Evolutionary conservation across 2,113 vertebrate species (phyloP).

Genomic region (Phalacrocorax pelagicus): DNA sequence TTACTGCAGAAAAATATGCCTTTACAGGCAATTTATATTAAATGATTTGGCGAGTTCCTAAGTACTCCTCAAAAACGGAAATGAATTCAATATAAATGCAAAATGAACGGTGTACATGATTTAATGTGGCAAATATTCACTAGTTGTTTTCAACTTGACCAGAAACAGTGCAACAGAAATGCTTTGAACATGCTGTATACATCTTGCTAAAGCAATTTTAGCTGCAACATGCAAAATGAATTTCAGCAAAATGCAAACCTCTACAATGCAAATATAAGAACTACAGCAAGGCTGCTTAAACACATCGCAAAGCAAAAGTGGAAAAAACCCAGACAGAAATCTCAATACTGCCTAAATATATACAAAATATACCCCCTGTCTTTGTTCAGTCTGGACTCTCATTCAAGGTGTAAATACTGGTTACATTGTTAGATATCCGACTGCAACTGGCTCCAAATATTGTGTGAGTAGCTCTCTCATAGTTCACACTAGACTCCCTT

Average conservation of each 20-base stretch:
- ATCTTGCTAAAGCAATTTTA: not conserved
- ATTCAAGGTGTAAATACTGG: slow-evolving; percentile 62
- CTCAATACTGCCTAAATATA: not conserved
- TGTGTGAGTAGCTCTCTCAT: slow-evolving; percentile 47
- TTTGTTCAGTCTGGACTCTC: slow-evolving; percentile 66
- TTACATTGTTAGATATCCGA: slow-evolving; percentile 65
- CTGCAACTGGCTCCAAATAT: slow-evolving; percentile 38
- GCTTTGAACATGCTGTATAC: not conserved
- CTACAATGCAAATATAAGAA: not conserved
- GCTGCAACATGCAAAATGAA: not conserved
- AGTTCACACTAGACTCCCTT: slow-evolving; percentile 54
- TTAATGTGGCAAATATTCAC: not conserved
- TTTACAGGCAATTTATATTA: not conserved
- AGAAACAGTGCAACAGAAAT: not conserved
- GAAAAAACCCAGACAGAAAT: not conserved
- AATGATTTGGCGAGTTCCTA: not conserved
- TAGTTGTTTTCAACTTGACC: not conserved
- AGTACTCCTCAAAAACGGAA: not conserved
- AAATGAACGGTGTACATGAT: not conserved
- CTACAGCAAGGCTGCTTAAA: not conserved
- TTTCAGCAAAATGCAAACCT: not conserved
- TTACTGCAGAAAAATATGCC: not conserved
- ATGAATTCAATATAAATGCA: not conserved
- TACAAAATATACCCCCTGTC: slow-evolving; percentile 13
- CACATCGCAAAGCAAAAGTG: not conserved